Evolutionary conservation across 1,140 invertebrate species (phyloP).

Genomic region (Penaeus chinensis): DNA sequence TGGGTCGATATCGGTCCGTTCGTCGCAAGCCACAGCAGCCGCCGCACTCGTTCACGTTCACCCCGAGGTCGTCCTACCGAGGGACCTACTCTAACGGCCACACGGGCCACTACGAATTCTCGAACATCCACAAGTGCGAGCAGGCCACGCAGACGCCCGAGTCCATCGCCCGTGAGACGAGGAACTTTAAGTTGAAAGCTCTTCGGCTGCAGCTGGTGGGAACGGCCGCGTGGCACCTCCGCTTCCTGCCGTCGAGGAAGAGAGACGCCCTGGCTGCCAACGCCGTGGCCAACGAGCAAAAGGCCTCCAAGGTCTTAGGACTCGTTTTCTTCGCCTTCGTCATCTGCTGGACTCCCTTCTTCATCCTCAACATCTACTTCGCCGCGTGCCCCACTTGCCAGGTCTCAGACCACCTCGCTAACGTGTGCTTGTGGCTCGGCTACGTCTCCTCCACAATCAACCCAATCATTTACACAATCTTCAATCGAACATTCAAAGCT

Average conservation of each 20-base stretch:
- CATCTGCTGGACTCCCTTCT: constrained; percentile 66
- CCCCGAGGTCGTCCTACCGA: constrained; percentile 43
- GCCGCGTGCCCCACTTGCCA: constrained; percentile 64
- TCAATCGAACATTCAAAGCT: constrained; percentile 65
- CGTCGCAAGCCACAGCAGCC: constrained; percentile 39
- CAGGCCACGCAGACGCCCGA: constrained; percentile 78
- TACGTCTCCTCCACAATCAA: constrained; percentile 67
- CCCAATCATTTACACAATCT: constrained; percentile 66
- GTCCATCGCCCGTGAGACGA: constrained; percentile 77
- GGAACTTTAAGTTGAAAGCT: constrained; percentile 75
- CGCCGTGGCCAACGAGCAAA: constrained; percentile 84
- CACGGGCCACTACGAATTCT: constrained; percentile 65
- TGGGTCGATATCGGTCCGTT: constrained; percentile 48
- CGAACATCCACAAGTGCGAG: constrained; percentile 69
- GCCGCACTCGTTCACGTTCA: constrained; percentile 51
- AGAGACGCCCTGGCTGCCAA: constrained; percentile 77
- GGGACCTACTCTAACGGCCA: constrained; percentile 51
- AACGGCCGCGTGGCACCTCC: constrained; percentile 66
- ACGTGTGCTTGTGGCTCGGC: constrained; percentile 66
- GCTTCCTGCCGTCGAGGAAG: constrained; percentile 76
- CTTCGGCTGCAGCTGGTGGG: constrained; percentile 69
- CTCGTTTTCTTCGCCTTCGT: constrained; percentile 65
- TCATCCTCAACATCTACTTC: constrained; percentile 65
- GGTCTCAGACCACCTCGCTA: constrained; percentile 62
- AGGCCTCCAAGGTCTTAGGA: constrained; percentile 78